These are phyloP conservation scores for Aphidius gifuensis DNA, from an alignment of 1,140 invertebrate genomes.

Conservation along the genomic window DNA sequence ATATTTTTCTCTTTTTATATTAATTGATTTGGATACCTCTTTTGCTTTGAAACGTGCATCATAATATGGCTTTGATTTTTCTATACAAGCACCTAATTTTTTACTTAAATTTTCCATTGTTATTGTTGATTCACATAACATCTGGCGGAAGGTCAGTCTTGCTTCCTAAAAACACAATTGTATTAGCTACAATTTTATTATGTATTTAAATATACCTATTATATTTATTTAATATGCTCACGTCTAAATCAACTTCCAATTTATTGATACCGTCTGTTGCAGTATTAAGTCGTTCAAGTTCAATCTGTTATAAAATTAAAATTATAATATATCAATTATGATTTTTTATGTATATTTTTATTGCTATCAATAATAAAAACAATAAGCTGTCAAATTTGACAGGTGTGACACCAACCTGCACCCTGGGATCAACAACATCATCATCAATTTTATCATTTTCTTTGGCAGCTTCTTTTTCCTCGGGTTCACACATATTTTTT, in stretches of 20 bases:
- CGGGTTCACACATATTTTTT: too few relatives aligned
- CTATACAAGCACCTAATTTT: slow-evolving; percentile 82
- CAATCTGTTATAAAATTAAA: slow-evolving; percentile 63
- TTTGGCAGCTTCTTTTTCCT: too few relatives aligned
- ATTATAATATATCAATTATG: not conserved
- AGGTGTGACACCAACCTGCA: too few relatives aligned
- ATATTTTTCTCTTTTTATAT: not conserved
- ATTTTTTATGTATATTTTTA: too few relatives aligned
- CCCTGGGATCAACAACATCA: too few relatives aligned
- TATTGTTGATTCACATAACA: slow-evolving; percentile 80
- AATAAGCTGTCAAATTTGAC: too few relatives aligned
- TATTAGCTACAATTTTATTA: slow-evolving; percentile 6
- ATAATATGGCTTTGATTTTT: slow-evolving; percentile 89
- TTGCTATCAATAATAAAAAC: too few relatives aligned
- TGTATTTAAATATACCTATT: not conserved
- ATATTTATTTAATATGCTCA: slow-evolving; percentile 53
- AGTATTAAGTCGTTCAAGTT: slow-evolving; percentile 90
- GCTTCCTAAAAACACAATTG: slow-evolving; percentile 63
- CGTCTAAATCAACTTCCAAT: slow-evolving; percentile 89
- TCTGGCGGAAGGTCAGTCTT: slow-evolving; percentile 76
- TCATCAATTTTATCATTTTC: too few relatives aligned
- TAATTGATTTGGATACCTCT: slow-evolving; percentile 58
- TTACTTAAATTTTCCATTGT: slow-evolving; percentile 79
- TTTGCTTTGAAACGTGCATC: slow-evolving; percentile 76
- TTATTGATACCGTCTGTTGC: slow-evolving; percentile 94